Conservation (phyloP, 1,140 invertebrate genomes). For the Calliopsis andreniformis region DNA sequence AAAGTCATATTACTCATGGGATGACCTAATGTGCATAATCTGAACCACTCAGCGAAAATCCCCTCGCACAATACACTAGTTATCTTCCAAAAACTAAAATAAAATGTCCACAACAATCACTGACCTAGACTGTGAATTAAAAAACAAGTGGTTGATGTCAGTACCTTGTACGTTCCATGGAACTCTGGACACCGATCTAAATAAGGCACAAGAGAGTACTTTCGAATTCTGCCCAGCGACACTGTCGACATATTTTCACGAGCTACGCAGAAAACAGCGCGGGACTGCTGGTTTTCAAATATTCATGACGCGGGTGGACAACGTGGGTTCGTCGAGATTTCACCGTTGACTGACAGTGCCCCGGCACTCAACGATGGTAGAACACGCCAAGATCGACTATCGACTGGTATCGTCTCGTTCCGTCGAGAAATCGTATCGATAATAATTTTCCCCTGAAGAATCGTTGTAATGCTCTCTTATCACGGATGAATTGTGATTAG, state of each 20-base stretch:
- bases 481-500: conserved; percentile 31
- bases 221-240: conserved; percentile 59
- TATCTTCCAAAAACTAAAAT: no score
- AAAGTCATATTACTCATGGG: no score
- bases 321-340: conserved; percentile 33
- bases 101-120: no score
- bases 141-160: neutral
- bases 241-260: conserved; percentile 38
- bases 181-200: conserved; percentile 69
- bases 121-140: no score
- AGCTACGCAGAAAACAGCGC: neutral
- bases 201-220: conserved; percentile 70
- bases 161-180: conserved; percentile 70
- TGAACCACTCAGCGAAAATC: no score
- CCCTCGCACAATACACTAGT: no score
- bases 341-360: conserved; percentile 29
- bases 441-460: conserved; percentile 35
- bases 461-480: conserved; percentile 50
- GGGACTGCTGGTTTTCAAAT: neutral
- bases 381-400: conserved; percentile 10
- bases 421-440: conserved; percentile 25
- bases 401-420: conserved; percentile 18
- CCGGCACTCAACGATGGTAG: conserved; percentile 11
- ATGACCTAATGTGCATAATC: no score
- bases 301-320: neutral